A percentile compares a stretch with the other conserved stretches of the same genome.
Conservation (phyloP, 1,140 invertebrate genomes). For the Pentalonia nigronervosa region DNA sequence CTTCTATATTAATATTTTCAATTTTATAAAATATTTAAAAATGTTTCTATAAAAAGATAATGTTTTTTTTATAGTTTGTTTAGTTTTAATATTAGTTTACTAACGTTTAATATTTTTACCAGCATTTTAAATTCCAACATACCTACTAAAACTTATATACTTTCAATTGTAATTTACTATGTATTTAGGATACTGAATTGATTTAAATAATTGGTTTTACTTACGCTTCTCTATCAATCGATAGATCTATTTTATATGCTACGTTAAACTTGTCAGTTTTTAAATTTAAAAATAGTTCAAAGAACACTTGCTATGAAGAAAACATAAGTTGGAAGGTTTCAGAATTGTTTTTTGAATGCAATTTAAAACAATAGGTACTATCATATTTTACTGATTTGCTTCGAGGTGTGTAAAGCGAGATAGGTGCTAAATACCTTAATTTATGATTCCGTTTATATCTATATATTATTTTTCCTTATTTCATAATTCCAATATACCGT, state of each 20-base stretch:
- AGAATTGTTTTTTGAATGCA: neutral
- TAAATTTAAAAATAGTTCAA: neutral
- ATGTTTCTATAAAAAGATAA: neutral
- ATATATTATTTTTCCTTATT: neutral
- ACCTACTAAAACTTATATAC: neutral
- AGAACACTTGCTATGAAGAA: too few species aligned
- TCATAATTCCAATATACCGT: conserved; percentile 4
- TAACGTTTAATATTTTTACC: neutral
- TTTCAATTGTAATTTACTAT: neutral
- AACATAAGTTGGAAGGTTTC: neutral
- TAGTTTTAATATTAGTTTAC: neutral
- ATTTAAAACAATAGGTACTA: neutral
- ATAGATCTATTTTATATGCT: neutral
- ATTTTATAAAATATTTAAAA: neutral
- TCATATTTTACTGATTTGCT: neutral
- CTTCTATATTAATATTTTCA: neutral
- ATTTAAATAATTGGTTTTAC: neutral
- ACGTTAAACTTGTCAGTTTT: neutral
- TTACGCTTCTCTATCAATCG: neutral
- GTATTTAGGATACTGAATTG: neutral
- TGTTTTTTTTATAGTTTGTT: neutral
- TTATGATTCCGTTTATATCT: neutral
- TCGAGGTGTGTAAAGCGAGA: neutral
- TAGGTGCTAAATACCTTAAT: neutral
- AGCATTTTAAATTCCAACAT: neutral